Evolutionary conservation across 2,113 vertebrate genomes (phyloP).

Genomic region (Ictalurus furcatus): DNA sequence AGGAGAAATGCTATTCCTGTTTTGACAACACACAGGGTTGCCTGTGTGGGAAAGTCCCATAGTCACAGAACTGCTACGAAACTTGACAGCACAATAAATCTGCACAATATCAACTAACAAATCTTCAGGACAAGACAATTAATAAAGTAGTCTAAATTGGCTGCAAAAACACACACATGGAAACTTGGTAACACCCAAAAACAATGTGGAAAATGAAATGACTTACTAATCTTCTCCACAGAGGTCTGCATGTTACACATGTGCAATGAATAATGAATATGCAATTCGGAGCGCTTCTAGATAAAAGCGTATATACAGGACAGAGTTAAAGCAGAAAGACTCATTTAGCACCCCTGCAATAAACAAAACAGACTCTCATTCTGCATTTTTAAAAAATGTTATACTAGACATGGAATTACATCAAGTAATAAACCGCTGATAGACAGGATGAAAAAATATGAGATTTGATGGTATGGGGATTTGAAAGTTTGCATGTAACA

Average conservation of each 20-base stretch:
- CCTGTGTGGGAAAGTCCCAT: conserved; percentile 4
- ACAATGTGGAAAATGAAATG: not conserved
- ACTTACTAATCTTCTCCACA: not conserved
- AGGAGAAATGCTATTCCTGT: conserved; percentile 11
- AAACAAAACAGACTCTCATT: not conserved
- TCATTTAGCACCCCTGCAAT: not conserved
- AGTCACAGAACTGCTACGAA: not conserved
- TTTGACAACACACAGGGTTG: not conserved
- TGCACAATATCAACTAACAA: not conserved
- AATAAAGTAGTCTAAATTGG: not conserved
- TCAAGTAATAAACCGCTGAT: not conserved
- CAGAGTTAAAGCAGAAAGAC: not conserved
- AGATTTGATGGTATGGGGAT: not conserved
- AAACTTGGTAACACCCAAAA: not conserved
- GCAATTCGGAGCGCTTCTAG: not conserved
- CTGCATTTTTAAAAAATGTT: not conserved
- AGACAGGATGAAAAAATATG: not conserved
- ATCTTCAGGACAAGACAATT: not conserved
- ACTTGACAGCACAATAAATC: not conserved
- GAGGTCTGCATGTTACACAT: not conserved
- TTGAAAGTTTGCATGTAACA: not conserved
- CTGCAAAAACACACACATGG: not conserved
- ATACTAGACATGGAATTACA: not conserved
- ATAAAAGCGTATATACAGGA: not conserved
- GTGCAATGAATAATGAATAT: not conserved